Evolutionary conservation across 2,797 vertebrate genomes (phyloP).

Genomic region (Linurgus olivaceus): DNA sequence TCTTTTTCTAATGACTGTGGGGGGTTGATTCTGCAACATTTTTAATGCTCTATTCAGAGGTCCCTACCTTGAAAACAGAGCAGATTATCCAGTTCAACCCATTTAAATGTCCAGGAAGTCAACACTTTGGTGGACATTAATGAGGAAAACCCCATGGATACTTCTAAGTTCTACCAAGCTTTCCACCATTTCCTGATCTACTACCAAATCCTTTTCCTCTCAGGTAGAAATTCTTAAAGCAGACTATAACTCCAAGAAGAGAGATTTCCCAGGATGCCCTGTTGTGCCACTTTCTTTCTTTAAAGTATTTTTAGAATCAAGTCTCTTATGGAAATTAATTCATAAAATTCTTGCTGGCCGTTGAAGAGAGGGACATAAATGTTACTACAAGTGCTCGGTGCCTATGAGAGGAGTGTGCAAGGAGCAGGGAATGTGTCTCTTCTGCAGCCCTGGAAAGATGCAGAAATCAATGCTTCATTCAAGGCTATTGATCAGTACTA

Average conservation of each 20-base stretch:
- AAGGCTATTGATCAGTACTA: conserved; percentile 84
- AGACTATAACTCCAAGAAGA: neutral
- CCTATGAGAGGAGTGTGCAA: neutral
- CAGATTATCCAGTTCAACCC: neutral
- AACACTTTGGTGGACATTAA: neutral
- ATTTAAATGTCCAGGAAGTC: neutral
- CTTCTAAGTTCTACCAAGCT: neutral
- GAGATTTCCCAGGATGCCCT: neutral
- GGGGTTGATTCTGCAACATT: neutral
- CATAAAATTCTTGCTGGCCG: neutral
- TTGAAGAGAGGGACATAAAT: neutral
- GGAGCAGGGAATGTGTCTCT: conserved; percentile 57
- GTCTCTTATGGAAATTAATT: neutral
- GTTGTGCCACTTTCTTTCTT: neutral
- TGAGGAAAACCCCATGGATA: neutral
- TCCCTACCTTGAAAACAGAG: neutral
- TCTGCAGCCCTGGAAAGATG: conserved; percentile 56
- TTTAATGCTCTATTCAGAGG: fast-evolving
- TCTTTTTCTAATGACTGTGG: neutral
- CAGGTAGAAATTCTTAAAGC: neutral
- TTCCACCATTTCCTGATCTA: neutral
- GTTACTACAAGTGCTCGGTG: neutral
- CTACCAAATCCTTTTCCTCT: neutral
- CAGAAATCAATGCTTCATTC: conserved; percentile 86
- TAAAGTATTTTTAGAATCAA: neutral